phyloP scores from a whole-genome alignment of 1,140 invertebrate species.

The Drosophila suzukii region DNA sequence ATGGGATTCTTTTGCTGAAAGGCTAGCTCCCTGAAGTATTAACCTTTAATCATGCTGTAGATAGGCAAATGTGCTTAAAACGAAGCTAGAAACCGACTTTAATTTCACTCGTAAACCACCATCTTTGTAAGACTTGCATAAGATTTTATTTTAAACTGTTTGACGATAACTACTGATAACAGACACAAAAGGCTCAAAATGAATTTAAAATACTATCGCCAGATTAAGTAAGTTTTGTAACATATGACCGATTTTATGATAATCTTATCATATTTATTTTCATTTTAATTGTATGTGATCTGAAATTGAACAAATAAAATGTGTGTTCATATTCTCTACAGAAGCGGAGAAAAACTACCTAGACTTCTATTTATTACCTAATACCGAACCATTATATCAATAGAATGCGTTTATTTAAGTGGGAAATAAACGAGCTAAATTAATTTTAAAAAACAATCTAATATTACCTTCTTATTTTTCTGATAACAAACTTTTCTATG shows the following conservation, averaged over 20 bases:
- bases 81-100: conserved; percentile 1
- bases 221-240: conserved; percentile 12
- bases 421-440: background rate
- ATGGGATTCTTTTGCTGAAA: background rate
- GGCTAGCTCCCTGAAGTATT: conserved; percentile 22
- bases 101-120: background rate
- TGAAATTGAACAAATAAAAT: conserved; percentile 10
- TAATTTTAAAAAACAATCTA: no score
- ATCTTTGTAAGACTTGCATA: conserved; percentile 9
- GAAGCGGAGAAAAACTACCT: background rate
- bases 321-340: background rate
- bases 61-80: conserved; percentile 16
- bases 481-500: no score
- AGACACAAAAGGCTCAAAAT: conserved; percentile 13
- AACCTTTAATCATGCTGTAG: background rate
- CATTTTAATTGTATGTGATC: conserved; percentile 12
- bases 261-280: background rate
- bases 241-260: conserved; percentile 16
- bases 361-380: background rate
- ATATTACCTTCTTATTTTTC: no score
- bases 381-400: background rate
- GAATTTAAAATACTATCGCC: conserved; percentile 16
- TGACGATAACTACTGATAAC: conserved; percentile 3
- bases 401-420: no score
- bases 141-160: background rate